phyloP scores from a whole-genome alignment of 2,888 invertebrate species.

The Deilephila elpenor region DNA sequence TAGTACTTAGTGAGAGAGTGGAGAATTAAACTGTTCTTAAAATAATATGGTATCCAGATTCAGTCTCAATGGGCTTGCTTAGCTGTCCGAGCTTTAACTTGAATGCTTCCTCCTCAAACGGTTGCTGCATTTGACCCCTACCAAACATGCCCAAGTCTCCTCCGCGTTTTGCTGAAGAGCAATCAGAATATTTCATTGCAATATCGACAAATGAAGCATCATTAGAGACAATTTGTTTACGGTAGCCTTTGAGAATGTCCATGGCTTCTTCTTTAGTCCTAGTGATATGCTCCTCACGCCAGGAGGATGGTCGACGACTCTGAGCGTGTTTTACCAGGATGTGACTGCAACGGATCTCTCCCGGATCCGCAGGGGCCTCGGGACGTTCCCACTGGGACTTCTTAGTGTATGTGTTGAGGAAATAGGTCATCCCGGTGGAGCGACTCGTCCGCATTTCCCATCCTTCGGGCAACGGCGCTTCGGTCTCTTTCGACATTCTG shows the following conservation, averaged over 20 bases:
- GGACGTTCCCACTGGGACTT: slow-evolving; percentile 99
- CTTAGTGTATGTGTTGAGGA: slow-evolving; percentile 97
- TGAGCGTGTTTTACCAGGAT: slow-evolving; percentile 96
- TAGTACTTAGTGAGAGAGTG: neutral
- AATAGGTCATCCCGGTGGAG: slow-evolving; percentile 96
- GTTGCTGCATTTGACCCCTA: slow-evolving; percentile 97
- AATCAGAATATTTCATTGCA: slow-evolving; percentile 97
- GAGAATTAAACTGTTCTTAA: slow-evolving; percentile 91
- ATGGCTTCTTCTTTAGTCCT: slow-evolving; percentile 96
- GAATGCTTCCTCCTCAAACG: slow-evolving; percentile 98
- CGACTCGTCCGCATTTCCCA: slow-evolving; percentile 97
- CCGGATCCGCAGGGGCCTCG: slow-evolving; percentile 90
- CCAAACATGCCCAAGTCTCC: slow-evolving; percentile 98
- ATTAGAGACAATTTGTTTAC: slow-evolving; percentile 92
- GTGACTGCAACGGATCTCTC: slow-evolving; percentile 95
- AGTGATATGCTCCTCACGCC: slow-evolving; percentile 97
- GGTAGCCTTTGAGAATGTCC: slow-evolving; percentile 92
- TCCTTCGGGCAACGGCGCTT: slow-evolving; percentile 90
- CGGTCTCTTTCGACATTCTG: slow-evolving; percentile 68
- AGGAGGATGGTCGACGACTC: slow-evolving; percentile 97
- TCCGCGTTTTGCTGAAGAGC: slow-evolving; percentile 97
- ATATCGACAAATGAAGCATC: slow-evolving; percentile 93
- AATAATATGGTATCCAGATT: slow-evolving; percentile 98
- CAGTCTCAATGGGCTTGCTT: slow-evolving; percentile 96
- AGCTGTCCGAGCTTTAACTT: slow-evolving; percentile 96